Base-by-base conservation (phyloP, 2,797 vertebrate genomes). In the Malurus leucopterus region DNA sequence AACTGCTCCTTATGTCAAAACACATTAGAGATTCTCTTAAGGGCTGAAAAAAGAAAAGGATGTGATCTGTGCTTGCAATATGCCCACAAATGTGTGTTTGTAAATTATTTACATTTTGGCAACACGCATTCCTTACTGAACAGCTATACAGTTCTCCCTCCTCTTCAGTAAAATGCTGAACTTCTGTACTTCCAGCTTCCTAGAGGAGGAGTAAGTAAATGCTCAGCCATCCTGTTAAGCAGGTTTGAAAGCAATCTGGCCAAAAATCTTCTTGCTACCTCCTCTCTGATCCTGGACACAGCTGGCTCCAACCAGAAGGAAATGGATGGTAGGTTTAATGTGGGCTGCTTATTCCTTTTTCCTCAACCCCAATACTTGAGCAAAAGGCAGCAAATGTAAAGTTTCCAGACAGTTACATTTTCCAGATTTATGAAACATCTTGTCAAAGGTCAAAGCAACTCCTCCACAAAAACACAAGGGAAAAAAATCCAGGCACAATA, bases 341-440 rank as follows among this genome's bases (percentile, higher is more conserved):
- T 7, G 72, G 36, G 13, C 10, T 54, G 40, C 14, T 76, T 79
- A 40, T 16, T 84, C 15, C 24, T 41, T 59, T 75, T 32, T 30
- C 16, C 47, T 87, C 67, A 83, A 65, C 7, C 13, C 10, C 26
- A 79, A n/a, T 20, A 75, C 30, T 44, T 64, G 30, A 73, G 47
- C 1, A 6, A 63, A 81, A 78, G 64, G 34, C 30, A 64, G 53
- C 53, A 91, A 89, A 79, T 29, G 32, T 70, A 75, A 81, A 89
- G 51, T 46, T 84, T 68, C 50, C 51, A 79, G 53, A 43, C 16
- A 82, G 64, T 65, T 89, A 76, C n/a, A 69, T 78, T 87, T 95
- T 76, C 83, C 90, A 95, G 64, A 88, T 71, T 90, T 22, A 88
- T 2, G 17, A 92, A 93, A 73, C 43, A 70, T 64, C 63, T 58